These are phyloP conservation scores for Sebastes cheni DNA, from an alignment of 2,797 vertebrate genomes.

Conservation along the genomic window DNA sequence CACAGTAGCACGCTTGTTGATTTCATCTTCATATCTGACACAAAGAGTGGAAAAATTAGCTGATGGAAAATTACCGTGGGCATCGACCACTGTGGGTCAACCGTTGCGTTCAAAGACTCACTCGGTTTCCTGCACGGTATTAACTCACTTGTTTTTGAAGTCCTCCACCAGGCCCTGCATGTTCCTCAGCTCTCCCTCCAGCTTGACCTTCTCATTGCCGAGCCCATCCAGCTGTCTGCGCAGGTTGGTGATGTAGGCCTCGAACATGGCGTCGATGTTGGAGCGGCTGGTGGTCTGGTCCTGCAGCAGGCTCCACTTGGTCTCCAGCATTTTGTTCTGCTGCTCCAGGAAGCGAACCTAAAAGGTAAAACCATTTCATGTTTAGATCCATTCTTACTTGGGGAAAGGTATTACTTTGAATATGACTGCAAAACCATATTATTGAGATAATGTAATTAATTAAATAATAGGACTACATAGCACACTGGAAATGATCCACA, in stretches of 20 bases:
- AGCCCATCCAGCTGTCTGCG: conserved; percentile 83
- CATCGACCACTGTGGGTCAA: background rate
- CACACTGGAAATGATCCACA: background rate
- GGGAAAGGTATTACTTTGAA: background rate
- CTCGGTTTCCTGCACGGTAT: background rate
- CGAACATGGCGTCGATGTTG: conserved; percentile 81
- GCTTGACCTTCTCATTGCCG: conserved; percentile 80
- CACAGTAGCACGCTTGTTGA: conserved; percentile 89
- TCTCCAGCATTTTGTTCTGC: conserved; percentile 87
- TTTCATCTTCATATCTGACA: conserved; percentile 94
- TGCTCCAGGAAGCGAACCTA: conserved; percentile 85
- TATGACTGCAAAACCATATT: background rate
- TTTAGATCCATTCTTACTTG: background rate
- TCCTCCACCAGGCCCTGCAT: conserved; percentile 83
- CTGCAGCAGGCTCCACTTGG: conserved; percentile 85
- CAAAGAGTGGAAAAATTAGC: background rate
- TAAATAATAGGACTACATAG: background rate
- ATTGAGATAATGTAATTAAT: background rate
- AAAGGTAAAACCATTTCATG: background rate
- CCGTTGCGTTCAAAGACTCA: background rate
- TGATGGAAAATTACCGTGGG: background rate
- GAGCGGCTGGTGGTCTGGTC: conserved; percentile 81
- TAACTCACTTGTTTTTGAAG: conserved; percentile 82
- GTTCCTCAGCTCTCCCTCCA: conserved; percentile 83
- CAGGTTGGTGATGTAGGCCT: conserved; percentile 81